Base-by-base conservation (phyloP, 2,113 vertebrate species). In the Microcebus ravelobensis region DNA sequence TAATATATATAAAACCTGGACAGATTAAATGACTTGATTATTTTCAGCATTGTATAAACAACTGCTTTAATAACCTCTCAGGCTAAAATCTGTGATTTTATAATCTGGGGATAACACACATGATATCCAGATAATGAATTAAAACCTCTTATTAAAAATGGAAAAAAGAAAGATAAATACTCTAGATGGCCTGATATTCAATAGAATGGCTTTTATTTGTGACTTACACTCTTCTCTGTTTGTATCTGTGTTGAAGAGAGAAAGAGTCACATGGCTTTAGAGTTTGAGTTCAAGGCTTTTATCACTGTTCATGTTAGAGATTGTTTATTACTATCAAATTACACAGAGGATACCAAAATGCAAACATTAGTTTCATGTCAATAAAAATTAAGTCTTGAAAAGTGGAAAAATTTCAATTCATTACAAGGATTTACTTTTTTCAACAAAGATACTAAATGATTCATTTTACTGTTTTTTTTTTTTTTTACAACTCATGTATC, bases 361-460 rank as follows among this genome's bases (percentile, higher is more conserved):
- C 2, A 92, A 65, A 5, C 45, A 71, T 29, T 80, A 71, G 13
- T 14, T 59, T 57, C 27, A 83, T 3, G 57, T 67, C 20, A 94
- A 70, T 57, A 81, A 89, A 91, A 68, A 63, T 79, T 83, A 94
- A 81, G 20, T 7, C 17, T 85, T 95, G 4, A 83, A 65, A 88
- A 79, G 18, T 31, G 8, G 6, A 52, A 68, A 48, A 27, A 81
- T 45, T 82, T 79, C 23, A 84, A 45, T 63, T 50, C 13, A 81
- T 14, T 76, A 36, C 14, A 13, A 25, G 42, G 70, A 42, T 84
- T 90, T 63, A 2, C 13, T 74, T 90, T 71, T 50, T 57, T 17
- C 12, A 80, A 73, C 31, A 86, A 48, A 61, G 17, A 88, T 39
- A 74, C 10, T n/a, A 89, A 71, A 77, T 67, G 3, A 70, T 76